Percentiles rank a stretch among this genome's conserved stretches.
phyloP scores from a whole-genome alignment of 2,888 invertebrate genomes.

The Latheticus oryzae region DNA sequence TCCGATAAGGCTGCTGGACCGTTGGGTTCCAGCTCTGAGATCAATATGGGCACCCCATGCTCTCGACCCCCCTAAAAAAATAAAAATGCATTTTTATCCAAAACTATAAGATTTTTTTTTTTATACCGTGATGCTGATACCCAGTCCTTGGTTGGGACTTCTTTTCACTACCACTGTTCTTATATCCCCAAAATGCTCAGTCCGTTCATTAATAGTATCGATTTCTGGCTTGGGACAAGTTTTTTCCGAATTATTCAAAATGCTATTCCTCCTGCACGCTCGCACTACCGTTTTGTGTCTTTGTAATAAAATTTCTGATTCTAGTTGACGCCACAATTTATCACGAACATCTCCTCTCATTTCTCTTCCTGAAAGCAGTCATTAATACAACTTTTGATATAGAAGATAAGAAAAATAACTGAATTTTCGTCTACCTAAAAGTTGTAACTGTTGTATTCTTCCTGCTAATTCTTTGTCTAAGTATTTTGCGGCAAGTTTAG shows the following conservation, averaged over 20 bases:
- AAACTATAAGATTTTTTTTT: no score
- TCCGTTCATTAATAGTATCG: constrained; percentile 54
- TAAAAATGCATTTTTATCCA: constrained; percentile 26
- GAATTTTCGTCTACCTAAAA: constrained; percentile 69
- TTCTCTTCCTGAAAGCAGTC: constrained; percentile 71
- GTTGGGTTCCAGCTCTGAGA: constrained; percentile 83
- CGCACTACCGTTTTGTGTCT: constrained; percentile 84
- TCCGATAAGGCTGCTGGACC: constrained; percentile 82
- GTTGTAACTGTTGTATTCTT: constrained; percentile 87
- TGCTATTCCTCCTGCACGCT: constrained; percentile 70
- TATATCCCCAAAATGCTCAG: constrained; percentile 67
- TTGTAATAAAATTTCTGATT: constrained; percentile 87
- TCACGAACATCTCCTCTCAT: constrained; percentile 84
- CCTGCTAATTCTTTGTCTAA: constrained; percentile 86
- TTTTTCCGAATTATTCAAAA: constrained; percentile 57
- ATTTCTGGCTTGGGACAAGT: constrained; percentile 57
- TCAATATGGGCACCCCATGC: constrained; percentile 87
- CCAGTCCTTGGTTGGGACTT: constrained; percentile 82
- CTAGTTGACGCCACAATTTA: constrained; percentile 83
- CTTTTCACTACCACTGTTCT: constrained; percentile 76
- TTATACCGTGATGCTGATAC: constrained; percentile 84
- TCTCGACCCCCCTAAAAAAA: constrained; percentile 81
- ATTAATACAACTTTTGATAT: no score
- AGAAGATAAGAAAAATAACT: no score
- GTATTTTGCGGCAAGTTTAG: constrained; percentile 86